Conservation (phyloP, 1,140 invertebrate genomes). For the Latrodectus geometricus region DNA sequence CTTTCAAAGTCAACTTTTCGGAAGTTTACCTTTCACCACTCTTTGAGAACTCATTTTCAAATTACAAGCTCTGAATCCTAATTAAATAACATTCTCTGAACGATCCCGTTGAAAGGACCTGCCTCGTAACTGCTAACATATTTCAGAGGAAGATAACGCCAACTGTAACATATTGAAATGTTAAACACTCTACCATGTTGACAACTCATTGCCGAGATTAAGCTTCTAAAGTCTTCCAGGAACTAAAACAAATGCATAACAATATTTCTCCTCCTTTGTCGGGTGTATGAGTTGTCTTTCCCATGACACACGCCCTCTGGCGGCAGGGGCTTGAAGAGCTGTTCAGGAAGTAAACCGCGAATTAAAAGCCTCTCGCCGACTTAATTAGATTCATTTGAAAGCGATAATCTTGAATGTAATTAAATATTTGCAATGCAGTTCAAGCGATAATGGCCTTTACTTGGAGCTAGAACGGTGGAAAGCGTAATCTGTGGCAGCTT, state of each 20-base stretch:
- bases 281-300: background rate
- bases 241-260: constrained; percentile 45
- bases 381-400: constrained; percentile 53
- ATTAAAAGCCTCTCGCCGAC: constrained; percentile 44
- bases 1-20: background rate
- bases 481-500: constrained; percentile 31
- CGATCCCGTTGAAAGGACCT: background rate
- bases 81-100: background rate
- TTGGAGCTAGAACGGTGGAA: background rate
- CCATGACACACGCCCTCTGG: constrained; percentile 26
- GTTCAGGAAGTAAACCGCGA: constrained; percentile 41
- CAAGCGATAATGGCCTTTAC: constrained; percentile 36
- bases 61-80: background rate
- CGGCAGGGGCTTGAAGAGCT: background rate
- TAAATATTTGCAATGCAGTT: constrained; percentile 52
- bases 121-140: background rate
- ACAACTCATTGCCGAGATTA: constrained; percentile 22
- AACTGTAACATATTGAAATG: constrained; percentile 26
- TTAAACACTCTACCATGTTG: constrained; percentile 38
- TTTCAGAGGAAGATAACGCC: background rate
- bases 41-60: background rate
- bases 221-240: constrained; percentile 31
- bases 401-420: constrained; percentile 53
- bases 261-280: constrained; percentile 23
- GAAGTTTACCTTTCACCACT: background rate